Base-by-base conservation (phyloP, 2,797 vertebrate genomes). In the Acanthurus lineatus region DNA sequence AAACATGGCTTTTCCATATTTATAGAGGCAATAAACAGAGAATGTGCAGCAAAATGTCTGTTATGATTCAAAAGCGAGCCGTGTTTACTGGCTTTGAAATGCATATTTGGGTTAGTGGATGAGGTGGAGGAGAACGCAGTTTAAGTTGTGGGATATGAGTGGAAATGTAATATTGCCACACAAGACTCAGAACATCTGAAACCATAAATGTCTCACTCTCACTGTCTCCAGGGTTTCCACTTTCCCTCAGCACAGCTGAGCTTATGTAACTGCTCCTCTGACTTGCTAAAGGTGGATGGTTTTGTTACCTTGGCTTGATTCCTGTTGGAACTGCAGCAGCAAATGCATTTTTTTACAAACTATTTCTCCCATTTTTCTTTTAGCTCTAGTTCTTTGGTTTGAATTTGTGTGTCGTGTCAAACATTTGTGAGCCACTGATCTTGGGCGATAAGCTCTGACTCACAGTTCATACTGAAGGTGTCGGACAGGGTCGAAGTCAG, bases 141-240 rank as follows among this genome's bases (percentile, higher is more conserved):
- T 84, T 77, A 75, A 74, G 83, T 89, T 85, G 84, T 54, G 80
- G 91, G 85, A 87, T 88, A 79, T 42, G 83, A 90, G 80, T 88
- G 86, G 92, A 91, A 92, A 92, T 74, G 84, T 90, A 90, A 93
- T 92, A 92, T 85, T 61, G 73, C 71, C 44, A 84, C 91, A 77
- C 32, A 38, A 90, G 83, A 93, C 90, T 71, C 45, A 64, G 94
- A 93, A 91, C 91, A 94, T 95, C 93, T 94, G 94, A 95, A 82
- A 91, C 92, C 86, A 85, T 90, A 77, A 89, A 95, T 91, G 88
- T 93, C 83, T 94, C 93, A 94, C 92, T 93, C 81, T 87, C 90
- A 82, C 82, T 81, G 93, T 95, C 94, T 95, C 89, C 85, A 57
- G 84, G 94, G 88, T 92, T 86, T 88, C 85, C 82, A 89, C 83